Evolutionary conservation across 2,888 invertebrate species (phyloP), one percentile per base, ranked within the genome.

Genomic region (Eilema caniola): DNA sequence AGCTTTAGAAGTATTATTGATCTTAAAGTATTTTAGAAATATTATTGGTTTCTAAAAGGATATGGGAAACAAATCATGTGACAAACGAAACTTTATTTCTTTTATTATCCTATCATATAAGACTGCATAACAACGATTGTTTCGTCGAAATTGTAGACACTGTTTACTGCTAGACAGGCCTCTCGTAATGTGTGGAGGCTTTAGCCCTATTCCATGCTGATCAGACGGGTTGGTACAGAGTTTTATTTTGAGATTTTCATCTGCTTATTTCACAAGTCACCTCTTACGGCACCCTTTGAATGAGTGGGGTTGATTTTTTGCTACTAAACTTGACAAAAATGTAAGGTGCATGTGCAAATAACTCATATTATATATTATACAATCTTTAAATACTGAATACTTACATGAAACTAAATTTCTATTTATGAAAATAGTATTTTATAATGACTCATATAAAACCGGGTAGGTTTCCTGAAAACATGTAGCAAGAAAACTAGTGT

Each of bases 371-470:
- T 70, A 70, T 72, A 74, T 82, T 53, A 72, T 71, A 72, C 73
- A 70, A 25, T 31, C 62, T 25, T n/a, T 62, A 72, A 74, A 80
- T 71, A 53, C 59, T 23, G 37, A 64, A 62, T 53, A 37, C 33
- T 4, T 33, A 73, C 62, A 73, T 71, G 71, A 76, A 80, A 77
- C 68, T 70, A 57, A 79, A 77, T 72, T 70, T 41, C 65, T 71
- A 4, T 28, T 67, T 63, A 47, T 62, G 64, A 68, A 71, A 82
- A 28, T 75, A 74, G 67, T 69, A 71, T 66, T 77, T 71, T 53
- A 57, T 68, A 73, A 75, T 69, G 62, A 68, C 73, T 80, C 69
- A 80, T 77, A 77, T 73, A 82, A 77, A 67, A 72, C 80, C 72
- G 72, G 72, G 77, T 68, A 62, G 60, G 62, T 74, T 73, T 72